Evolutionary conservation across 2,888 invertebrate genomes (phyloP).

Genomic region (Limnephilus rhombicus): DNA sequence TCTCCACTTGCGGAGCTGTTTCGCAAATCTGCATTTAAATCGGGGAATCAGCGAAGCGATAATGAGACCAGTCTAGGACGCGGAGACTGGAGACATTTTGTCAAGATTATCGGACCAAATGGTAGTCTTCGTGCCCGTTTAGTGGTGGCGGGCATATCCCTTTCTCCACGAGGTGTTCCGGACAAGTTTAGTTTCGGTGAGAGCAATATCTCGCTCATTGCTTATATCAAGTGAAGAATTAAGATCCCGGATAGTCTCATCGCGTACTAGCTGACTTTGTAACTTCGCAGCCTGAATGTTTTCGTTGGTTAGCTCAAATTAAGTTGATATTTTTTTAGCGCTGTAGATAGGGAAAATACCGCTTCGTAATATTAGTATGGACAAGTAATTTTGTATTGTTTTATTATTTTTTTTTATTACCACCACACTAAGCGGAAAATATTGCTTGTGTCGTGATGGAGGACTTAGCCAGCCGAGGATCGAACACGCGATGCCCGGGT

Average conservation of each 20-base stretch:
- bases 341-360: background rate
- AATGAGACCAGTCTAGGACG: conserved; percentile 68
- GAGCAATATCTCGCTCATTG: background rate
- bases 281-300: background rate
- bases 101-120: conserved; percentile 42
- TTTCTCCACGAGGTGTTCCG: conserved; percentile 2
- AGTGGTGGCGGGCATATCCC: background rate
- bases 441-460: too few relatives aligned
- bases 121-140: conserved; percentile 19
- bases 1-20: conserved; percentile 36
- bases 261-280: background rate
- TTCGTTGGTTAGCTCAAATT: background rate
- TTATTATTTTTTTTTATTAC: too few relatives aligned
- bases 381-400: background rate
- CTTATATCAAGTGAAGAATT: conserved; percentile 12
- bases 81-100: conserved; percentile 14
- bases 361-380: background rate
- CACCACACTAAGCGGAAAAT: too few relatives aligned
- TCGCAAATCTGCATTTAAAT: conserved; percentile 77
- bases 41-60: conserved; percentile 75
- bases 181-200: conserved; percentile 3
- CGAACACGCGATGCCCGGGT: too few relatives aligned
- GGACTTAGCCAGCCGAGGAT: too few relatives aligned
- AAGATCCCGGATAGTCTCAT: conserved; percentile 20
- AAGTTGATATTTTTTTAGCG: background rate